These are phyloP conservation scores for Zaprionus obscuricornis DNA, from an alignment of 2,888 invertebrate genomes.

Conservation along the genomic window DNA sequence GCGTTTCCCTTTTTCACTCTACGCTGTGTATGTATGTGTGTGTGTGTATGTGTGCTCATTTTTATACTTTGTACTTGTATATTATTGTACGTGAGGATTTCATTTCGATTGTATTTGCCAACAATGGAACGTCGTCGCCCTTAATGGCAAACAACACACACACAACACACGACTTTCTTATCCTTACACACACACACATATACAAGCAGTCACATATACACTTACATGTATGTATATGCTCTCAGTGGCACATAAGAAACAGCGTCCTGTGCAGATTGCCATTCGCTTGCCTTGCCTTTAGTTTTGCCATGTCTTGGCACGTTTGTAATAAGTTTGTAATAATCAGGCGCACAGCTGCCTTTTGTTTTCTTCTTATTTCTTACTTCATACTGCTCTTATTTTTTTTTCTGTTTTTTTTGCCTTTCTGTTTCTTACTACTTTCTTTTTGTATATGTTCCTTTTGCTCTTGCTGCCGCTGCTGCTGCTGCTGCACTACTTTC, in stretches of 20 bases:
- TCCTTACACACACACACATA: constrained; percentile 17
- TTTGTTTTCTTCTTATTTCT: constrained; percentile 19
- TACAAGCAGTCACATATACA: too few relatives aligned
- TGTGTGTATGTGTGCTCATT: constrained; percentile 48
- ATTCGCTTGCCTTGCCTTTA: constrained; percentile 10
- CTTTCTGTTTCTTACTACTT: too few relatives aligned
- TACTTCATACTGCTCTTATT: too few relatives aligned
- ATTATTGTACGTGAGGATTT: constrained; percentile 59
- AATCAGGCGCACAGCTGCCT: constrained; percentile 54
- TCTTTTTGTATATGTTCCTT: too few relatives aligned
- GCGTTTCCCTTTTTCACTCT: too few relatives aligned
- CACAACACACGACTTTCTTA: constrained; percentile 20
- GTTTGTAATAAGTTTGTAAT: constrained; percentile 62
- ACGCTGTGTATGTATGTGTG: constrained; percentile 7
- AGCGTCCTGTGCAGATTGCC: too few relatives aligned
- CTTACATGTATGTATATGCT: constrained; percentile 34
- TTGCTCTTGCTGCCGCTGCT: too few relatives aligned
- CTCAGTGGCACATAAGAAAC: too few relatives aligned
- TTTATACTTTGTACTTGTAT: constrained; percentile 56
- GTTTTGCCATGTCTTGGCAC: constrained; percentile 44
- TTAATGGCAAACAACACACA: constrained; percentile 43
- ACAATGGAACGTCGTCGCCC: constrained; percentile 37
- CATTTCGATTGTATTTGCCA: constrained; percentile 57
- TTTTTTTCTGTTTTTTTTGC: constrained; percentile 16
- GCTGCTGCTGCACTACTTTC: too few relatives aligned